Percentiles rank a stretch among this genome's conserved stretches.
Conservation (phyloP, 2,888 invertebrate species). For the Polydrusus pterygomalis region DNA sequence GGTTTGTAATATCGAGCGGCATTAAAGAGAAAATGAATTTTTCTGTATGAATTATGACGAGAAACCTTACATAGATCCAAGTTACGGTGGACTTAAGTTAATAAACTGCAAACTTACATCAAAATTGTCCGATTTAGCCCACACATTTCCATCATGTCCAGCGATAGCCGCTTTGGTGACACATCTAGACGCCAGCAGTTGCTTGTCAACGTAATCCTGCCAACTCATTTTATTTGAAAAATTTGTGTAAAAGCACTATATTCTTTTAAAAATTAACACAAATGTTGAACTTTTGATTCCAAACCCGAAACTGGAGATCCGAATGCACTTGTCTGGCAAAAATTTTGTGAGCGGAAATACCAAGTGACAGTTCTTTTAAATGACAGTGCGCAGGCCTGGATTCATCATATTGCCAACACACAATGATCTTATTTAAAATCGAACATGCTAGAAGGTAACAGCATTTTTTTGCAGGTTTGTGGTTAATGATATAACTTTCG, state of each 20-base stretch:
- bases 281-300: slow-evolving; percentile 66
- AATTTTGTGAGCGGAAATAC: slow-evolving; percentile 65
- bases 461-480: background rate
- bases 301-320: slow-evolving; percentile 63
- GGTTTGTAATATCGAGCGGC: slow-evolving; percentile 26
- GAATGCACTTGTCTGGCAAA: slow-evolving; percentile 62
- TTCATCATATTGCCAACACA: slow-evolving; percentile 36
- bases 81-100: background rate
- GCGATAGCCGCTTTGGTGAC: slow-evolving; percentile 96
- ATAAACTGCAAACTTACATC: slow-evolving; percentile 82
- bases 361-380: slow-evolving; percentile 40
- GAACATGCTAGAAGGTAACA: background rate
- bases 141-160: slow-evolving; percentile 95
- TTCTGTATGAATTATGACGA: background rate
- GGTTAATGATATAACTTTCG: background rate
- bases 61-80: background rate
- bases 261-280: slow-evolving; percentile 58
- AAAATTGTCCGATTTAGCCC: slow-evolving; percentile 95
- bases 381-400: slow-evolving; percentile 10
- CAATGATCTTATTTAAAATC: background rate
- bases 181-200: slow-evolving; percentile 95
- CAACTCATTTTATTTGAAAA: slow-evolving; percentile 87
- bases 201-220: slow-evolving; percentile 99
- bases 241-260: slow-evolving; percentile 61
- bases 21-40: slow-evolving; percentile 8